phyloP scores from a whole-genome alignment of 2,113 vertebrate genomes.

The Macrotis lagotis region DNA sequence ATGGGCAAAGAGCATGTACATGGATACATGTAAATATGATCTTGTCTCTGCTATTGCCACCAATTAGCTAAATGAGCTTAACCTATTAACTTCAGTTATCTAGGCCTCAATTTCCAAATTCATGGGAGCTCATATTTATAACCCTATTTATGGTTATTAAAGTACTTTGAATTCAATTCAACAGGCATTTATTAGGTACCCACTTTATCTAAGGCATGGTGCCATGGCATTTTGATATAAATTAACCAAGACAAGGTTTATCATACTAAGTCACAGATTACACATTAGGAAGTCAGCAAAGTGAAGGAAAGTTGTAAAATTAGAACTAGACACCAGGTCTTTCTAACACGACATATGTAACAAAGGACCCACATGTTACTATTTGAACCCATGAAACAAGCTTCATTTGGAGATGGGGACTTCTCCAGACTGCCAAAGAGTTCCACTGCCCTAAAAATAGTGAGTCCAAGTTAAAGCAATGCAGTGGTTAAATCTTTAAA shows the following conservation, averaged over 20 bases:
- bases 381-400: not conserved
- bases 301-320: not conserved
- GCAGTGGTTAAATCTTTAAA: too few species aligned
- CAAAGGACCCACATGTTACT: not conserved
- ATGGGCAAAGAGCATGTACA: not conserved
- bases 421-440: not conserved
- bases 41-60: not conserved
- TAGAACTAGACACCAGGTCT: not conserved
- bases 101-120: not conserved
- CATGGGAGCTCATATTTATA: not conserved
- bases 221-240: not conserved
- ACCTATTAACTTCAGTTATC: not conserved
- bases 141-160: not conserved
- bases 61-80: not conserved
- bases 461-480: not conserved
- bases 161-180: not conserved
- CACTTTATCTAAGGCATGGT: not conserved
- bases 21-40: not conserved
- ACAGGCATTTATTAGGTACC: not conserved
- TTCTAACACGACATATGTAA: not conserved
- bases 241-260: too few species aligned
- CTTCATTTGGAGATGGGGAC: not conserved
- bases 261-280: not conserved
- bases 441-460: not conserved
- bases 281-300: not conserved